These are phyloP conservation scores for Notamacropus eugenii DNA, from an alignment of 2,797 vertebrate species.

Conservation along the genomic window DNA sequence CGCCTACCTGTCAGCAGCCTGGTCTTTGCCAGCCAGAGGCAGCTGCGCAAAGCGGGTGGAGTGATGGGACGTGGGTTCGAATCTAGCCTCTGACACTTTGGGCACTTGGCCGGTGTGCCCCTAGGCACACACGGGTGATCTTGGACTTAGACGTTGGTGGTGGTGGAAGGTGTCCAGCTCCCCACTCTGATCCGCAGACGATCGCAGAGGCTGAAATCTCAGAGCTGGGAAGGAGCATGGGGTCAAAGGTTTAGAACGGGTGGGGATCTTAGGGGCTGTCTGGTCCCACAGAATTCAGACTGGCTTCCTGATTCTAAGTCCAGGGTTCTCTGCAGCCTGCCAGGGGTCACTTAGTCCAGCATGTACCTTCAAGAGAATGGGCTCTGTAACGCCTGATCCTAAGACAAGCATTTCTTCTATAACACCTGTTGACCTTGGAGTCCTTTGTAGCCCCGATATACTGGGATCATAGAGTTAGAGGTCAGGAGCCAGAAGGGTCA, in stretches of 20 bases:
- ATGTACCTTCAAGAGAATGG: neutral
- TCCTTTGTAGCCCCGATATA: neutral
- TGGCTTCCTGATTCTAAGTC: neutral
- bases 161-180: neutral
- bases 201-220: neutral
- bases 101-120: neutral
- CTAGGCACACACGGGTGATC: neutral
- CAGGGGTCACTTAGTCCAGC: no score
- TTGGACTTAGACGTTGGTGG: neutral
- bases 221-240: neutral
- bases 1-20: neutral
- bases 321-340: neutral
- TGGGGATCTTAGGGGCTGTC: neutral
- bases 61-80: neutral
- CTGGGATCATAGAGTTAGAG: neutral
- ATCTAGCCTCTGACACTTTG: neutral
- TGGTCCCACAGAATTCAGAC: neutral
- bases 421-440: neutral
- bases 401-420: neutral
- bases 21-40: neutral
- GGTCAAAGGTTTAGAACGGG: neutral
- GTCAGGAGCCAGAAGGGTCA: neutral
- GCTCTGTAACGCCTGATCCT: neutral
- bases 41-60: neutral
- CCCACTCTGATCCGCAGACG: neutral